These are phyloP conservation scores for Tinamus guttatus DNA, from an alignment of 2,113 vertebrate genomes.

Conservation along the genomic window DNA sequence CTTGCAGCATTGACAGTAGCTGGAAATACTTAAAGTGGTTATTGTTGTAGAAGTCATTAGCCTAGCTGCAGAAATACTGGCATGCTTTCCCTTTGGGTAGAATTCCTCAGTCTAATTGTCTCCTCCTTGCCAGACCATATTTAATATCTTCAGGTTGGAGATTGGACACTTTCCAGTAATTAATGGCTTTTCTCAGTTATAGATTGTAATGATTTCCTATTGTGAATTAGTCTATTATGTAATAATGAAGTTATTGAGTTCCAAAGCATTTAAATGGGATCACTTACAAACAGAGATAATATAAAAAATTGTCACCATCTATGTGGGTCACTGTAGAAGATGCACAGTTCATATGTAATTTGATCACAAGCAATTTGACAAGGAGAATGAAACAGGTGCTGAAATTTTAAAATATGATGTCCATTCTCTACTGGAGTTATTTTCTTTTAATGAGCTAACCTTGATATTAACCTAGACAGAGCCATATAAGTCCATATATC, in stretches of 20 bases:
- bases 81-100: constrained; percentile 57
- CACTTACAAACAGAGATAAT: not conserved
- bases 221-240: constrained; percentile 31
- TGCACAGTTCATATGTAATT: not conserved
- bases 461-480: not conserved
- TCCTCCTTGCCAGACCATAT: constrained; percentile 54
- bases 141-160: constrained; percentile 48
- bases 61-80: constrained; percentile 50
- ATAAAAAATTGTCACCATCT: not conserved
- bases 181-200: constrained; percentile 61
- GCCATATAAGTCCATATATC: not conserved
- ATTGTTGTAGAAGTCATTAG: constrained; percentile 50
- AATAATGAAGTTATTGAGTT: constrained; percentile 32
- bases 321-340: not conserved
- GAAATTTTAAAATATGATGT: not conserved
- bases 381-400: not conserved
- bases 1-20: constrained; percentile 21
- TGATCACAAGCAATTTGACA: not conserved
- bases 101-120: constrained; percentile 66
- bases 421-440: not conserved
- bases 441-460: not conserved
- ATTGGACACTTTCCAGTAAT: constrained; percentile 64
- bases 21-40: constrained; percentile 54
- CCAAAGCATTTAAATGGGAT: not conserved
- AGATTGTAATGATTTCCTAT: constrained; percentile 63